A percentile compares a stretch with the other conserved stretches of the same genome.
These are phyloP conservation scores for Sebastes steindachneri DNA, from an alignment of 2,797 vertebrate genomes.

Conservation along the genomic window DNA sequence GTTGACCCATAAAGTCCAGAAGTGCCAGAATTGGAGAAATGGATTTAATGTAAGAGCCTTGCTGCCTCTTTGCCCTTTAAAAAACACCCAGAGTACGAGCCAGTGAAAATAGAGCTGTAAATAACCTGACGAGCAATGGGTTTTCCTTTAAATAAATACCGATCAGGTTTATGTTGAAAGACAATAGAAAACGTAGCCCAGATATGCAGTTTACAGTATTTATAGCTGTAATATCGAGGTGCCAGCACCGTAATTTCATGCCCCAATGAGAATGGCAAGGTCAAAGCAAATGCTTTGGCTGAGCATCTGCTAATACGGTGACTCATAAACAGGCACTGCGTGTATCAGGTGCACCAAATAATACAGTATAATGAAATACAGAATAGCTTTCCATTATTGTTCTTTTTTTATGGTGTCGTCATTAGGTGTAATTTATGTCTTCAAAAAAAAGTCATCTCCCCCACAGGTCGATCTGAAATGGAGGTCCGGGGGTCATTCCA, in stretches of 20 bases:
- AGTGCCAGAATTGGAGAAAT: slow-evolving; percentile 84
- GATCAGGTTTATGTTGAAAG: slow-evolving; percentile 99
- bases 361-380: slow-evolving; percentile 99
- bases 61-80: slow-evolving; percentile 84
- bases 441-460: slow-evolving; percentile 94
- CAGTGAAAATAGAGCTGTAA: slow-evolving; percentile 94
- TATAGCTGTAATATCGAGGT: slow-evolving; percentile 99
- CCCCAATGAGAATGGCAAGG: slow-evolving; percentile 99
- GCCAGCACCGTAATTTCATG: slow-evolving; percentile 99
- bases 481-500: slow-evolving; percentile 95
- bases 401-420: slow-evolving; percentile 99
- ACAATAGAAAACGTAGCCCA: slow-evolving; percentile 99
- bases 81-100: slow-evolving; percentile 82
- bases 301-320: slow-evolving; percentile 99
- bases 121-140: slow-evolving; percentile 99
- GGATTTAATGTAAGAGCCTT: slow-evolving; percentile 80
- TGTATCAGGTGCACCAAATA: slow-evolving; percentile 99
- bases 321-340: slow-evolving; percentile 99
- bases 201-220: slow-evolving; percentile 99
- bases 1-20: slow-evolving; percentile 85
- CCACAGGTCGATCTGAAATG: slow-evolving; percentile 95
- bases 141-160: slow-evolving; percentile 99
- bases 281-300: slow-evolving; percentile 99
- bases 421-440: slow-evolving; percentile 99
- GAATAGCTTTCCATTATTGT: slow-evolving; percentile 99